A percentile compares a stretch with the other conserved stretches of the same genome.
Evolutionary conservation across 2,888 invertebrate species (phyloP).

Genomic region (Nephrocerus scutellatus): DNA sequence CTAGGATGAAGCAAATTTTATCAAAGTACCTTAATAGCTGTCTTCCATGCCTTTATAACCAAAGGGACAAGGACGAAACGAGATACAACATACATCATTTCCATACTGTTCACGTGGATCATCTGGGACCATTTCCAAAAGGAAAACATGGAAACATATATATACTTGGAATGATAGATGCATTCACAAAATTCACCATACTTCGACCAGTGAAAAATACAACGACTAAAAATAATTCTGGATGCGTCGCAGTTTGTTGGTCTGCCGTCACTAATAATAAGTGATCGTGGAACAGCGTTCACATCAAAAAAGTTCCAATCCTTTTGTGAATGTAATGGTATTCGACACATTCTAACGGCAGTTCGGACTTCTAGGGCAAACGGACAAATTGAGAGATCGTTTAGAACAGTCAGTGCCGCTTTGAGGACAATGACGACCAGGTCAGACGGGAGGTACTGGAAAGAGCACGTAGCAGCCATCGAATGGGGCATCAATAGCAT

Average conservation of each 20-base stretch:
- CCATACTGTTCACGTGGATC: conserved; percentile 35
- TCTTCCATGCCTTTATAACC: conserved; percentile 16
- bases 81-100: conserved; percentile 22
- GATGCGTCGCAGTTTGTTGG: conserved; percentile 14
- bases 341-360: conserved; percentile 15
- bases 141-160: conserved; percentile 20
- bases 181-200: conserved; percentile 14
- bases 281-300: conserved; percentile 14
- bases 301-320: conserved; percentile 14
- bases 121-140: conserved; percentile 32
- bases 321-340: conserved; percentile 9
- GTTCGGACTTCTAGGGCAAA: conserved; percentile 18
- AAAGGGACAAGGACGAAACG: conserved; percentile 14
- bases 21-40: conserved; percentile 17
- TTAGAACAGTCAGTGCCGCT: conserved; percentile 13
- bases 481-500: conserved; percentile 17
- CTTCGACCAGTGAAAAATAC: conserved; percentile 15
- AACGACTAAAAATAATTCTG: conserved; percentile 6
- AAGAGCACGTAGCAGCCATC: conserved; percentile 13
- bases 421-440: conserved; percentile 6
- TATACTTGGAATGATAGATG: conserved; percentile 14
- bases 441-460: conserved; percentile 17
- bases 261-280: conserved; percentile 11
- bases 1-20: conserved; percentile 10
- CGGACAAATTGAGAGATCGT: conserved; percentile 15